These are phyloP conservation scores for Poecilia velifera DNA, from an alignment of 2,797 vertebrate genomes.

Conservation along the genomic window DNA sequence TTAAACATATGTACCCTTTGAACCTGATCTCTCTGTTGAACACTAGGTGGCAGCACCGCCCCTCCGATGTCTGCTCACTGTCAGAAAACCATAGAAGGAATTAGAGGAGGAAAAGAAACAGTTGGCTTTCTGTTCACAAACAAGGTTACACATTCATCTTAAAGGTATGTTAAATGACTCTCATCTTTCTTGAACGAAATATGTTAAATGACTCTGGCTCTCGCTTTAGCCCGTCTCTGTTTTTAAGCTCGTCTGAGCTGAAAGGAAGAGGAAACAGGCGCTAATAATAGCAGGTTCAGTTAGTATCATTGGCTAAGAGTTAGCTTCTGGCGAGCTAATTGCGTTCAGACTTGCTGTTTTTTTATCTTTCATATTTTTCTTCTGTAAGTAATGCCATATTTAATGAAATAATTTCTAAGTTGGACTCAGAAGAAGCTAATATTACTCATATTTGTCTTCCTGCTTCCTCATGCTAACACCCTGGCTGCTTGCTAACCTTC, in stretches of 20 bases:
- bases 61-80: neutral
- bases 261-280: conserved; percentile 55
- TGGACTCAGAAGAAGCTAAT: conserved; percentile 42
- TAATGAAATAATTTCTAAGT: conserved; percentile 21
- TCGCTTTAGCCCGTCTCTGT: conserved; percentile 9
- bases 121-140: conserved; percentile 66
- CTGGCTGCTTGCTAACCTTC: conserved; percentile 53
- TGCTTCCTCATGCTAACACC: conserved; percentile 60
- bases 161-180: conserved; percentile 55
- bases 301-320: conserved; percentile 37
- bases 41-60: conserved; percentile 51
- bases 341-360: neutral
- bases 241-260: conserved; percentile 23
- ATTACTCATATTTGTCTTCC: conserved; percentile 55
- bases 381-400: conserved; percentile 10
- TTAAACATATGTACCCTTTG: neutral
- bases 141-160: conserved; percentile 61
- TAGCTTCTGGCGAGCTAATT: conserved; percentile 35
- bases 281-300: conserved; percentile 47
- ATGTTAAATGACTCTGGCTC: neutral
- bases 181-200: conserved; percentile 34
- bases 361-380: conserved; percentile 2
- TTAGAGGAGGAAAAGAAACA: conserved; percentile 48
- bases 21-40: neutral
- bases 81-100: conserved; percentile 55